Conservation (phyloP, 2,888 invertebrate species). For the Platerodrilus igneus region DNA sequence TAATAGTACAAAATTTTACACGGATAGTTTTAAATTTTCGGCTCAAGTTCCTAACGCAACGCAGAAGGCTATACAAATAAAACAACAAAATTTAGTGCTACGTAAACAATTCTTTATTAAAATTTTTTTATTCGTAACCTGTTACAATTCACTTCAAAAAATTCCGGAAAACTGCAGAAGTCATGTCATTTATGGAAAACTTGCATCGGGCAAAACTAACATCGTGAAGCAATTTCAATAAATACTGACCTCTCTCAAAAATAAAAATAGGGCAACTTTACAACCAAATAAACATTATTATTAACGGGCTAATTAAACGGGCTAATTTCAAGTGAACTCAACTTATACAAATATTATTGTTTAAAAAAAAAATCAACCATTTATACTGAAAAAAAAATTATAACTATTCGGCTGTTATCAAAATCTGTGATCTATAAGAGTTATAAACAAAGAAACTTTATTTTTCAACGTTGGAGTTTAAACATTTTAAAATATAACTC, state of each 20-base stretch:
- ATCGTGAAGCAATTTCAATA: constrained; percentile 18
- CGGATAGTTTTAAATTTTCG: constrained; percentile 36
- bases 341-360: too few relatives aligned
- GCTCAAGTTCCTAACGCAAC: constrained; percentile 36
- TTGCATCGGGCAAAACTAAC: constrained; percentile 20
- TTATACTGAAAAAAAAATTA: too few relatives aligned
- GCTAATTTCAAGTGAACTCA: constrained; percentile 15
- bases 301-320: constrained; percentile 24
- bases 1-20: constrained; percentile 42
- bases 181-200: constrained; percentile 19
- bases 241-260: constrained; percentile 8
- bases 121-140: too few relatives aligned
- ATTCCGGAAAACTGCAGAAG: too few relatives aligned
- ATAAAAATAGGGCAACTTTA: constrained; percentile 11
- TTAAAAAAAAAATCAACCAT: too few relatives aligned
- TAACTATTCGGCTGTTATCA: constrained; percentile 23
- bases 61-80: constrained; percentile 43
- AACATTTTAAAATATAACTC: constrained; percentile 7
- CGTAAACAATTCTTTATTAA: too few relatives aligned
- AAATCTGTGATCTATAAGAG: constrained; percentile 42
- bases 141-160: too few relatives aligned
- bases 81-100: constrained; percentile 32
- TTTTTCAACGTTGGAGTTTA: constrained; percentile 11
- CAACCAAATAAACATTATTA: constrained; percentile 7
- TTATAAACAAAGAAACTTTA: constrained; percentile 17